phyloP scores from a whole-genome alignment of 35 echinoderm and acorn worm species.

The Ophioderma brevispina region DNA sequence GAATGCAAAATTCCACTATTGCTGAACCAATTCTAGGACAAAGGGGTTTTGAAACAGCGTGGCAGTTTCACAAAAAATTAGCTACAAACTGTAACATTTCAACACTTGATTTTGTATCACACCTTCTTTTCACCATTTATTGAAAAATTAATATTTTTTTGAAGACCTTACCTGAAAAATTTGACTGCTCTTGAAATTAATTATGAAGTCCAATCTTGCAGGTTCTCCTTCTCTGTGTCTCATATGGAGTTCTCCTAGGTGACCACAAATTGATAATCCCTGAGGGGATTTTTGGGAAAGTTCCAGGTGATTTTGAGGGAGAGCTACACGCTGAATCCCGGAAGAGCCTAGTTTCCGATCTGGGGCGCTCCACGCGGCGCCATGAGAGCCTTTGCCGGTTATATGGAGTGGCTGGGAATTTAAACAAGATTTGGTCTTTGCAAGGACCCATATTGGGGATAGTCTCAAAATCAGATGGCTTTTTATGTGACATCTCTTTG shows the following conservation, averaged over 20 bases:
- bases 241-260: not conserved
- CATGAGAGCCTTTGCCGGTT: not conserved
- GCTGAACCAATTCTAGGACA: no score
- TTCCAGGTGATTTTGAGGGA: constrained; percentile 8
- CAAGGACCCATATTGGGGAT: constrained; percentile 13
- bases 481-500: not conserved
- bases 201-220: constrained; percentile 59
- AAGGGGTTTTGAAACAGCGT: no score
- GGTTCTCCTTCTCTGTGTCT: constrained; percentile 37
- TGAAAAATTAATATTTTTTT: no score
- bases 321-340: not conserved
- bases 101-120: no score
- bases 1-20: no score
- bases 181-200: constrained; percentile 69
- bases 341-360: not conserved
- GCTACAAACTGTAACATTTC: no score
- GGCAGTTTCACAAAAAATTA: no score
- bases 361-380: not conserved
- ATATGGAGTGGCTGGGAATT: constrained; percentile 40
- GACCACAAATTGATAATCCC: not conserved
- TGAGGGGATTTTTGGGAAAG: not conserved
- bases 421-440: constrained; percentile 63
- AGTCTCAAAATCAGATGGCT: not conserved
- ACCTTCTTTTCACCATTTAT: no score
- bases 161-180: constrained; percentile 58